These are phyloP conservation scores for Zaprionus lineosus DNA, from an alignment of 2,888 invertebrate species.

Conservation along the genomic window DNA sequence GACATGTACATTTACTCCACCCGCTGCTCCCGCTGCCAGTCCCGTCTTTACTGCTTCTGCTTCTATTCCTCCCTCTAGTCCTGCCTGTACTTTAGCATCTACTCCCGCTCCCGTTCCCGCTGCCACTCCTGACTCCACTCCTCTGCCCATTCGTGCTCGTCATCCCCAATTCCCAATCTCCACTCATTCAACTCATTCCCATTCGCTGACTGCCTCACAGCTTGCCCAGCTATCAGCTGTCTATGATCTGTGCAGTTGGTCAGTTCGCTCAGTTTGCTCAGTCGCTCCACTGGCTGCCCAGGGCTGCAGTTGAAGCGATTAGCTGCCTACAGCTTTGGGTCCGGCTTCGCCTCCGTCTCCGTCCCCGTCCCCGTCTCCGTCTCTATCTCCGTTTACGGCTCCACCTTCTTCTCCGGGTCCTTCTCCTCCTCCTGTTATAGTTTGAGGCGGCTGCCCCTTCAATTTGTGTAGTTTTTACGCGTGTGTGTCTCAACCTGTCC, in stretches of 20 bases:
- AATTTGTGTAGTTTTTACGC: constrained; percentile 77
- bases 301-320: constrained; percentile 70
- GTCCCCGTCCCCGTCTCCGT: background rate
- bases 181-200: constrained; percentile 15
- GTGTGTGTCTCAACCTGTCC: constrained; percentile 77
- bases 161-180: too few relatives aligned
- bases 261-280: constrained; percentile 53
- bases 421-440: constrained; percentile 41
- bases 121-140: too few relatives aligned
- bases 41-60: too few relatives aligned
- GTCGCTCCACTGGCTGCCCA: constrained; percentile 38
- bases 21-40: constrained; percentile 1
- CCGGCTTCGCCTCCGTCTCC: constrained; percentile 22
- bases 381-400: background rate
- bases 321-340: constrained; percentile 53
- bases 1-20: constrained; percentile 58
- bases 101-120: background rate
- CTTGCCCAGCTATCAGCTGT: constrained; percentile 75
- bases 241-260: constrained; percentile 80
- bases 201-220: constrained; percentile 14
- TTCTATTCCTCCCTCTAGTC: too few relatives aligned
- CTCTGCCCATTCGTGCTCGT: too few relatives aligned
- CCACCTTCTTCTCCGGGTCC: constrained; percentile 9
- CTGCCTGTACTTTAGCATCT: too few relatives aligned
- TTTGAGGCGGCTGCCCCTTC: constrained; percentile 45